Evolutionary conservation across 2,888 invertebrate genomes (phyloP).

Genomic region (Psococerastis gibbosa): DNA sequence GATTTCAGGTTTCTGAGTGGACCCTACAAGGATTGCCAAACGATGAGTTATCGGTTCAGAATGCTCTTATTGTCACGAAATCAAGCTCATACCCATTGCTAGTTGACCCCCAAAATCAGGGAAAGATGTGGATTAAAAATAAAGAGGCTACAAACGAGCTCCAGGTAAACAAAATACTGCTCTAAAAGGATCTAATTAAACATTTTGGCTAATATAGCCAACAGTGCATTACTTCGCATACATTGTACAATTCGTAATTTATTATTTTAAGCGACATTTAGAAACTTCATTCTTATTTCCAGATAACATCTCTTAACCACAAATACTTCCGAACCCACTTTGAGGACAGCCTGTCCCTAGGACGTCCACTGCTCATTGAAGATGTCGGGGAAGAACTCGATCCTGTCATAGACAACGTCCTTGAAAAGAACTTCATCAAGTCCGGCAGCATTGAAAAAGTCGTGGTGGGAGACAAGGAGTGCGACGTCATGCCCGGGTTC

Average conservation of each 20-base stretch:
- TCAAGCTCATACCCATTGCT: conserved; percentile 85
- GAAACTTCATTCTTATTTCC: too few relatives aligned
- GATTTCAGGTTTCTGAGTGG: conserved; percentile 62
- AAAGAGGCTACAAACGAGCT: conserved; percentile 78
- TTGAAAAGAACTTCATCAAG: conserved; percentile 95
- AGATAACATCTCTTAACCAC: conserved; percentile 87
- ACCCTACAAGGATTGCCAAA: conserved; percentile 89
- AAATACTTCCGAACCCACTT: conserved; percentile 88
- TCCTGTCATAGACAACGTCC: conserved; percentile 88
- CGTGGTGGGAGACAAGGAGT: conserved; percentile 87
- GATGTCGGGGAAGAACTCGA: conserved; percentile 89
- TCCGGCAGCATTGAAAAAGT: conserved; percentile 86
- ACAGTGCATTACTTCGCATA: too few relatives aligned
- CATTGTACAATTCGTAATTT: too few relatives aligned
- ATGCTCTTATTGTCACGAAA: conserved; percentile 89
- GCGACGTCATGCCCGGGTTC: conserved; percentile 90
- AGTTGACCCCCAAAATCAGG: conserved; percentile 93
- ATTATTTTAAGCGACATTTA: too few relatives aligned
- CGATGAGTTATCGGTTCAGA: conserved; percentile 90
- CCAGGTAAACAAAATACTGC: conserved; percentile 24
- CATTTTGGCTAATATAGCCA: not conserved
- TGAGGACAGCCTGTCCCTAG: conserved; percentile 72
- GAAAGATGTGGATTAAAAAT: conserved; percentile 93
- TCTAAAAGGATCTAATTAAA: not conserved
- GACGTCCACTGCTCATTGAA: conserved; percentile 79